Base-by-base conservation (phyloP, 2,797 vertebrate genomes). In the Siniperca undulata region DNA sequence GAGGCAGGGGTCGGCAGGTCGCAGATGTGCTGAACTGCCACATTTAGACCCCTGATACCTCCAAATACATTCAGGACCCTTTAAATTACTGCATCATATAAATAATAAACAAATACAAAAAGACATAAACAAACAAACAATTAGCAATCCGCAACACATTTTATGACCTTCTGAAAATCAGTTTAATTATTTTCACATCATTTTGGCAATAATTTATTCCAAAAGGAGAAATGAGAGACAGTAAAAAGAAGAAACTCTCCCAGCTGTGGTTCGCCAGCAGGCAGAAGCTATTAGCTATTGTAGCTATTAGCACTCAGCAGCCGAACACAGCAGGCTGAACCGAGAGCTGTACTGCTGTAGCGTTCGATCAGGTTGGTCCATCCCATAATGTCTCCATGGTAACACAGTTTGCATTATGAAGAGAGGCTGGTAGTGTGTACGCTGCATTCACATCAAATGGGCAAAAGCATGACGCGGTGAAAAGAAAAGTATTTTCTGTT, bases 141-240 rank as follows among this genome's bases (percentile, higher is more conserved):
- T 13, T 14, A 3, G 36, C 19, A 13, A 20, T 11, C 5, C 19
- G 40, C 12, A 30, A 3, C 5, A 55, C 67, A 6, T 62, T 68
- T 55, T 68, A 20, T 67, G 34, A 34, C 20, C 36, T 16, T 55
- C 27, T 42, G 13, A 42, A 61, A 64, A 59, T 65, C 16, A 48
- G 24, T 87, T 86, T 62, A 27, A 65, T 75, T 50, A 61, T 83
- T 86, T 65, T 70, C 56, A 62, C 22, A 3, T 73, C 30, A 67
- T 87, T 48, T 92, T 87, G 77, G 76, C 74, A 86, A 78, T 70
- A 46, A 72, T 76, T 85, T 65, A 78, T 72, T 80, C 16, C 22
- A 50, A 66, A 52, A 42, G 48, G 12, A 79, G 46, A 69, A 30
- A 61, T 5, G 4, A 30, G 50, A 53, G 42, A 38, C 24, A 12